Conservation (phyloP, 2,113 vertebrate species). For the Odobenus rosmarus region DNA sequence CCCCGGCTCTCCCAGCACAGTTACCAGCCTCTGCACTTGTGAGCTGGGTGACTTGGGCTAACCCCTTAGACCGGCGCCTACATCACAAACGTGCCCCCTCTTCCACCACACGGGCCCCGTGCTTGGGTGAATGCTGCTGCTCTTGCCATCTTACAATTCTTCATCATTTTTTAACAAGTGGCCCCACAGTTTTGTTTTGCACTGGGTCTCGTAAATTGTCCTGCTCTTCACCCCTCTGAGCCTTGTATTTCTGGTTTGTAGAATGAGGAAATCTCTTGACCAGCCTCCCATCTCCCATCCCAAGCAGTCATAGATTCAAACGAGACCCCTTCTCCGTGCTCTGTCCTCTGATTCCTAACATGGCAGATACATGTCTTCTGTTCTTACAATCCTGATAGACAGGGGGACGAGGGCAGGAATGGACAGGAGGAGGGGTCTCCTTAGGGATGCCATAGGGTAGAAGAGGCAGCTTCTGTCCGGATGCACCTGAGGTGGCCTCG, state of each 20-base stretch:
- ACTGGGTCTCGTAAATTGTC: not conserved
- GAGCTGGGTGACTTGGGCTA: not conserved
- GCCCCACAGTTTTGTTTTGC: not conserved
- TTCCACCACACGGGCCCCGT: fast-evolving
- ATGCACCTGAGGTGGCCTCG: fast-evolving
- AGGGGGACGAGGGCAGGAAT: not conserved
- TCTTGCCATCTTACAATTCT: not conserved
- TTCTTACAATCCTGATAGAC: not conserved
- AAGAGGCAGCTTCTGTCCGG: not conserved
- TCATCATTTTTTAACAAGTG: not conserved
- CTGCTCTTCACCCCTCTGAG: no score
- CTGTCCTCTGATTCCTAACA: not conserved
- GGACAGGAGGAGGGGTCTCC: not conserved
- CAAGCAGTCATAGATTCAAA: not conserved
- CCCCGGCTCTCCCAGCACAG: fast-evolving
- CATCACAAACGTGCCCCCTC: fast-evolving
- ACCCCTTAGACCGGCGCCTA: not conserved
- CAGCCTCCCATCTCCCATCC: not conserved
- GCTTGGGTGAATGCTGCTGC: not conserved
- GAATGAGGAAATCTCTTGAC: not conserved
- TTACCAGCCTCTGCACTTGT: not conserved
- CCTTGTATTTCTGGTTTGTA: not conserved
- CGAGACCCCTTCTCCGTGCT: not conserved
- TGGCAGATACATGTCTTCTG: not conserved
- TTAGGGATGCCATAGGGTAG: not conserved